These are phyloP conservation scores for Phainopepla nitens DNA, from an alignment of 2,113 vertebrate genomes.

Conservation along the genomic window DNA sequence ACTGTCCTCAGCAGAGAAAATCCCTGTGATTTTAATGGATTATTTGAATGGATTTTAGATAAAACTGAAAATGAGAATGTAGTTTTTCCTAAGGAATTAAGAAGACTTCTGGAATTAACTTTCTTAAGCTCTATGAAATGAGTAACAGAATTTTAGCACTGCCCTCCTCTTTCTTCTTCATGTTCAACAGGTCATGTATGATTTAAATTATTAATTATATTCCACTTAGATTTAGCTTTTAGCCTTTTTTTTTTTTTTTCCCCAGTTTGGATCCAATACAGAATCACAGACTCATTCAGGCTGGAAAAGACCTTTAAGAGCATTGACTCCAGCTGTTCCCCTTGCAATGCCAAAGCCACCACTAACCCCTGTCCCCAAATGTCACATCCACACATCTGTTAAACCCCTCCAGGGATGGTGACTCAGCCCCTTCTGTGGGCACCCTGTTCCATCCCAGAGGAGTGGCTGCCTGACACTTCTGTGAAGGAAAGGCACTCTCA, in stretches of 20 bases:
- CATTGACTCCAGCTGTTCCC: background rate
- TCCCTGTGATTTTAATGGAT: background rate
- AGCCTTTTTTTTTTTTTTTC: rapidly evolving
- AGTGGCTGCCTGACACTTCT: background rate
- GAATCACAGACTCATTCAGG: background rate
- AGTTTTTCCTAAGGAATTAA: background rate
- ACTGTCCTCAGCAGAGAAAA: background rate
- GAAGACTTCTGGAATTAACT: background rate
- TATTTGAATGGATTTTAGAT: background rate
- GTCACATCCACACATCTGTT: background rate
- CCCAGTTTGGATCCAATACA: background rate
- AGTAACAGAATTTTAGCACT: background rate
- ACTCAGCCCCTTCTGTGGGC: background rate
- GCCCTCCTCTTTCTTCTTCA: background rate
- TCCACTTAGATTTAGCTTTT: background rate
- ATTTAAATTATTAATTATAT: background rate
- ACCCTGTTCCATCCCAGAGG: background rate
- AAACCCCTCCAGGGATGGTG: background rate
- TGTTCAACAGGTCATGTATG: background rate
- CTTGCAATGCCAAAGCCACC: background rate
- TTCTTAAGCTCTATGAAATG: background rate
- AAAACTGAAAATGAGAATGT: background rate
- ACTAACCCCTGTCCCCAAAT: background rate
- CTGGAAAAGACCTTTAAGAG: background rate
- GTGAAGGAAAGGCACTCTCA: background rate